Percentiles rank a stretch among this genome's conserved stretches.
phyloP scores from a whole-genome alignment of 1,140 invertebrate species.

The Drosophila nebulosa region DNA sequence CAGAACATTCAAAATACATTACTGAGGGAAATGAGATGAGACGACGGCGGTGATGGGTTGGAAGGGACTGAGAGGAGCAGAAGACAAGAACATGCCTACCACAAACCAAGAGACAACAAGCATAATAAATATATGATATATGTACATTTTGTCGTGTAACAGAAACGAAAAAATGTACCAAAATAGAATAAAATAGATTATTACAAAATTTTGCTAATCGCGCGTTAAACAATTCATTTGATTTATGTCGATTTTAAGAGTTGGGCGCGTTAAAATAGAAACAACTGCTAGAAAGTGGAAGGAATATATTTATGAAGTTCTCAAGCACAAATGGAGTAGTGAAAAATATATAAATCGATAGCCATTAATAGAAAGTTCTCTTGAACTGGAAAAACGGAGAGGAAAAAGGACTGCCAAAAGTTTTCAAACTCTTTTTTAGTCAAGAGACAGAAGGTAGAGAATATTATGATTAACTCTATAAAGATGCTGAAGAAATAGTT shows the following conservation, averaged over 20 bases:
- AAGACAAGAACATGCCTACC: not conserved
- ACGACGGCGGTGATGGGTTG: constrained; percentile 23
- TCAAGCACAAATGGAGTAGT: no score
- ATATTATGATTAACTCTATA: no score
- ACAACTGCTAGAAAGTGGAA: no score
- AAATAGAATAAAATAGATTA: constrained; percentile 63
- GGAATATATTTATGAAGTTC: no score
- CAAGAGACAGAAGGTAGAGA: no score
- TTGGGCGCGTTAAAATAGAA: constrained; percentile 18
- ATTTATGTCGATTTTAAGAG: constrained; percentile 52
- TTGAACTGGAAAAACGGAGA: no score
- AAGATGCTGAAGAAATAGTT: no score
- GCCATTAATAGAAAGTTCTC: no score
- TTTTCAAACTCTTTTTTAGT: no score
- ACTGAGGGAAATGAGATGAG: constrained; percentile 8
- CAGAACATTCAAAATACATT: constrained; percentile 46
- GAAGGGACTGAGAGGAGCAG: not conserved
- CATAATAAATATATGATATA: constrained; percentile 57
- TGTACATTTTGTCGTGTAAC: not conserved
- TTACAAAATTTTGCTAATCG: constrained; percentile 79
- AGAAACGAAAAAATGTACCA: constrained; percentile 21
- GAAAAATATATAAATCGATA: no score
- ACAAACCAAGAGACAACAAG: constrained; percentile 40
- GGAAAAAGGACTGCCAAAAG: no score
- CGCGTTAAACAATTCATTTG: constrained; percentile 76